Base-by-base conservation (phyloP, 1,140 invertebrate species). In the Aphaenogaster floridana region DNA sequence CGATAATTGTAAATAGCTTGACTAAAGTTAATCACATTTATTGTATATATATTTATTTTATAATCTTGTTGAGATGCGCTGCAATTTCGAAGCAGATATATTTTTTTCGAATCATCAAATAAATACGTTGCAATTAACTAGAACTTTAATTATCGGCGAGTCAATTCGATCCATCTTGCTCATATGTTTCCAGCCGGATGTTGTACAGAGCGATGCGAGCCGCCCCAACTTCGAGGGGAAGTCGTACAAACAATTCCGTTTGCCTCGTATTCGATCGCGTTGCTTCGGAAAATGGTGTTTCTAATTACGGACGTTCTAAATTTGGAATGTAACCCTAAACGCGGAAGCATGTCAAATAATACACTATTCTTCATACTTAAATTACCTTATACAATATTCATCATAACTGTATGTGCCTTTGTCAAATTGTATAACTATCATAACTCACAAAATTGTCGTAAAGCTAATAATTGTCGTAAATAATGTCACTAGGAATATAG, bases 291-390 rank as follows among this genome's bases (percentile, higher is more conserved):
- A 80, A 80, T 80, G 34, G 42, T 54, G 78, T 64, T 80, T 69
- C 78, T 80, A 80, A 80, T 80, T 80, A 54, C 48, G 48, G 78
- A 69, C n/a, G n/a, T 39, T 69, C 63, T 80, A 80, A 80, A 80
- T 80, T 80, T 54, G 63, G 78, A 11, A 66, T 17, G 77, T 80
- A 80, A 69, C 48, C 15, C 63, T 80, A 80, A 48, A 69, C 63
- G 36, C 36, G 13, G 6, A 45, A n/a, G 34, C 63, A 42, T 28
- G n/a, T 54, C 77, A 36, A 66, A 66, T 66, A 42, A 66, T 21
- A n/a, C 39, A 45, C 52, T 28, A 52, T 52, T 64, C 34, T 52
- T 52, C 17, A 21, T 39, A 34, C 2, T 48, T 21, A 28, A 45
- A 63, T 45, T 63, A 45, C 21, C n/a, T 78, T 50, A 17, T 78